These are phyloP conservation scores for Gouania willdenowi DNA, from an alignment of 2,797 vertebrate species.

Conservation along the genomic window DNA sequence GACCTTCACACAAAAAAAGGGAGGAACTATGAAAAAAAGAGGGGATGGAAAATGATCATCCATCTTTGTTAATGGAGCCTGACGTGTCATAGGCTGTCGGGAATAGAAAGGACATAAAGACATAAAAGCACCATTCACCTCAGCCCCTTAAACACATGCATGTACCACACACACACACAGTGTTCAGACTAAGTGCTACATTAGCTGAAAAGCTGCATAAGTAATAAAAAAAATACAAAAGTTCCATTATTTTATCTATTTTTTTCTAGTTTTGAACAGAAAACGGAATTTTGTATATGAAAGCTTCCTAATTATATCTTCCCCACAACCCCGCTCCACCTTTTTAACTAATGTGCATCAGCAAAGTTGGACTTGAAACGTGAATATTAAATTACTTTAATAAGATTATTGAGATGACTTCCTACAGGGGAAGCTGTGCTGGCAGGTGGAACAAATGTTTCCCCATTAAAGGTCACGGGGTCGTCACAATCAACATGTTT, in stretches of 20 bases:
- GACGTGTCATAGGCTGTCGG: conserved; percentile 33
- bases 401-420: neutral
- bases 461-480: conserved; percentile 1
- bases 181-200: too few relatives aligned
- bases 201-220: too few relatives aligned
- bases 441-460: neutral
- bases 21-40: conserved; percentile 1
- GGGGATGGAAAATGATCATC: conserved; percentile 3
- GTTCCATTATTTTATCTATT: too few relatives aligned
- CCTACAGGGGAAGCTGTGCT: too few relatives aligned
- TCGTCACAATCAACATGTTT: conserved; percentile 25
- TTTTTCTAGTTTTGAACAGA: too few relatives aligned
- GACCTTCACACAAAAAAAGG: conserved; percentile 4
- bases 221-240: too few relatives aligned
- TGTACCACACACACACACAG: neutral
- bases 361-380: too few relatives aligned
- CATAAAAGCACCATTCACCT: neutral
- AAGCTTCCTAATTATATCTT: too few relatives aligned
- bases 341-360: too few relatives aligned
- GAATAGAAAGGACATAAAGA: conserved; percentile 12
- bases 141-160: conserved; percentile 1
- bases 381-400: too few relatives aligned
- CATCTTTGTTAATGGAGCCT: conserved; percentile 32
- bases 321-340: too few relatives aligned
- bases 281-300: too few relatives aligned